Conservation (phyloP, 2,113 vertebrate species). For the Cyanoramphus novaezelandiae region DNA sequence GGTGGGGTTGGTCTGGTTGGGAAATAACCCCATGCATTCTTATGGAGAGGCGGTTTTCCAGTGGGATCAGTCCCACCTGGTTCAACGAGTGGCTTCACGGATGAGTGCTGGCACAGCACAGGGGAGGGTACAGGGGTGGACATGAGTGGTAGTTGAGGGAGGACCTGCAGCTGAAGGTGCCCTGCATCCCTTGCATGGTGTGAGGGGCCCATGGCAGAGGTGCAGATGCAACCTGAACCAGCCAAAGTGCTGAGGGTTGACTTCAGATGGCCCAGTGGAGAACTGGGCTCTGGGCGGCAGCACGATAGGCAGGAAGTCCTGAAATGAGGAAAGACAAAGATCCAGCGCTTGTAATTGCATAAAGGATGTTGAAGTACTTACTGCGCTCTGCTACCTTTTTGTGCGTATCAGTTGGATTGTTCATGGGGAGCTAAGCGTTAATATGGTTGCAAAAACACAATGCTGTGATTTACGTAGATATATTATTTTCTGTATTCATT, state of each 20-base stretch:
- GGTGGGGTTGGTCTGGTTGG: rapidly evolving
- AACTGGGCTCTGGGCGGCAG: not conserved
- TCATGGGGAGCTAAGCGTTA: not conserved
- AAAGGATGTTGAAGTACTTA: not conserved
- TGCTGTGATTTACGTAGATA: not conserved
- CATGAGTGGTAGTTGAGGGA: not conserved
- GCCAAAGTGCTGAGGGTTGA: not conserved
- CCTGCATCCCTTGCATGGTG: rapidly evolving
- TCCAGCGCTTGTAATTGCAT: not conserved
- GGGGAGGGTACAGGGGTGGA: not conserved
- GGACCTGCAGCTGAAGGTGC: rapidly evolving
- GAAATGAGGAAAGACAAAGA: not conserved
- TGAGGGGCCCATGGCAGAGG: rapidly evolving
- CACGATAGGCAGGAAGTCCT: rapidly evolving
- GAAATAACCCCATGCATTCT: not conserved
- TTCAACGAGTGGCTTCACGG: rapidly evolving
- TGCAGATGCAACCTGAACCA: rapidly evolving
- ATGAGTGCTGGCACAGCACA: rapidly evolving
- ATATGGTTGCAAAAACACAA: not conserved
- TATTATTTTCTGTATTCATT: not conserved
- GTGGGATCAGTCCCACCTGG: not conserved
- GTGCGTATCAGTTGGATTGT: not conserved
- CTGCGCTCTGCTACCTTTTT: not conserved
- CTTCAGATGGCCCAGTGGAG: not conserved
- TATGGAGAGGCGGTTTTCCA: not conserved